Evolutionary conservation across 1,140 invertebrate genomes (phyloP).

Genomic region (Globodera ellingtonae): DNA sequence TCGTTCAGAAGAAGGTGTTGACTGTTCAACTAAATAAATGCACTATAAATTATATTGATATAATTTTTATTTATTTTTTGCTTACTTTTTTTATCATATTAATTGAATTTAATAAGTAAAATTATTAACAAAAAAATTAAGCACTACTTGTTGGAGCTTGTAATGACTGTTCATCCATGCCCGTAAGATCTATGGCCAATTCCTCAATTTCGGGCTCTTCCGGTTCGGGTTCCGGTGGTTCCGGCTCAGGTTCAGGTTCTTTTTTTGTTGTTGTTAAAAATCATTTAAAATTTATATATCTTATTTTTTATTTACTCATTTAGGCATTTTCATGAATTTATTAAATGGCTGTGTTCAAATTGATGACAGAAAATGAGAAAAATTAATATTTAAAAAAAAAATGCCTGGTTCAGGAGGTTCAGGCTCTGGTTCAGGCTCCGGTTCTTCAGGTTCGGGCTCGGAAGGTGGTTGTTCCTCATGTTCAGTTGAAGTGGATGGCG

Average conservation of each 20-base stretch:
- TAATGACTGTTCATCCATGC: neutral
- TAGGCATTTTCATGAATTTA: too few relatives aligned
- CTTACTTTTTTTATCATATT: neutral
- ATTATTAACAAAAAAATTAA: neutral
- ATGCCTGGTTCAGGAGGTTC: conserved; percentile 39
- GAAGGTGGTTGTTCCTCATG: conserved; percentile 30
- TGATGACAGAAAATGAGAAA: neutral
- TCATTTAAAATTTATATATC: too few relatives aligned
- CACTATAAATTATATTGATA: too few relatives aligned
- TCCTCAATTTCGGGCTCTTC: conserved; percentile 2
- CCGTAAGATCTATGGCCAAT: neutral
- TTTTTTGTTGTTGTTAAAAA: too few relatives aligned
- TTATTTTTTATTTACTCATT: too few relatives aligned
- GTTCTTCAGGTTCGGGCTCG: conserved; percentile 34
- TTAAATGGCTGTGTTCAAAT: too few relatives aligned
- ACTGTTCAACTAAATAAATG: neutral
- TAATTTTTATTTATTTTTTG: too few relatives aligned
- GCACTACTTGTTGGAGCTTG: neutral
- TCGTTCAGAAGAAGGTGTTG: conserved; percentile 6
- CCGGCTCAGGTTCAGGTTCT: conserved; percentile 26
- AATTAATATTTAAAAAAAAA: neutral
- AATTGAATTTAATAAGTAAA: too few relatives aligned
- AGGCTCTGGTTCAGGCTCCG: conserved; percentile 54
- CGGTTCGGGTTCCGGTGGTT: conserved; percentile 15
- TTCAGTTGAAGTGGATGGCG: conserved; percentile 35